Base-by-base conservation (phyloP, 2,888 invertebrate genomes). In the Eupithecia tripunctaria region DNA sequence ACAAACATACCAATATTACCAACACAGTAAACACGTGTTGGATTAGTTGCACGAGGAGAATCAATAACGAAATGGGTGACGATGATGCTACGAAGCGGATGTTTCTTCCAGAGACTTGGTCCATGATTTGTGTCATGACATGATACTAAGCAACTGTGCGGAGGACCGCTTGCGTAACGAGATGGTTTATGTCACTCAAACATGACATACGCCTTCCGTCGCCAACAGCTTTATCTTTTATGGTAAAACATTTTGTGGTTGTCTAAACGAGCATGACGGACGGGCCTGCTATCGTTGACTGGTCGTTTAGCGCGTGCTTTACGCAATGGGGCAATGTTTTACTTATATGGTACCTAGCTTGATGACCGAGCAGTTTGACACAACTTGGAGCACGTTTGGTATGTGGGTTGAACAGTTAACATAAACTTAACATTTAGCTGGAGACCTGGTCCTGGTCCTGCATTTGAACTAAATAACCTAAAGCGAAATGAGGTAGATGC, bases 1-100 rank as follows among this genome's bases (percentile, higher is more conserved):
- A 67, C 71, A 78, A 79, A 77, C 74, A 79, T 25, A 70, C 73
- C 56, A 68, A 68, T 73, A 71, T 64, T 25, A 70, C 73, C 56
- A 68, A 68, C 74, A 71, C 65, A 67, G 69, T 80, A 79, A 79
- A 80, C 78, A 76, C 67, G 60, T 51, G 73, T 8, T 66, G 29
- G 67, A 27, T 56, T 64, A 67, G 64, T 56, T 41, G 36, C 51
- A 66, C 60, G 32, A 66, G 60, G 25, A 64, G n/a, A 56, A 62
- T 67, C 56, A 27, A 67, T 62, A 63, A 67, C 18, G 59, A 29
- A 60, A 25, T 32, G 60, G 41, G 59, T 18, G 69, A 51, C 27
- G 65, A 32, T 21, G 38, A 25, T n/a, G 59, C 62, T 67, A 64
- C 21, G 62, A n/a, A 47, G 43, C 68, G 67, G 29, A 64, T 38